A percentile compares a stretch with the other conserved stretches of the same genome.
Conservation (phyloP, 2,888 invertebrate genomes). For the Osmoderma eremita region DNA sequence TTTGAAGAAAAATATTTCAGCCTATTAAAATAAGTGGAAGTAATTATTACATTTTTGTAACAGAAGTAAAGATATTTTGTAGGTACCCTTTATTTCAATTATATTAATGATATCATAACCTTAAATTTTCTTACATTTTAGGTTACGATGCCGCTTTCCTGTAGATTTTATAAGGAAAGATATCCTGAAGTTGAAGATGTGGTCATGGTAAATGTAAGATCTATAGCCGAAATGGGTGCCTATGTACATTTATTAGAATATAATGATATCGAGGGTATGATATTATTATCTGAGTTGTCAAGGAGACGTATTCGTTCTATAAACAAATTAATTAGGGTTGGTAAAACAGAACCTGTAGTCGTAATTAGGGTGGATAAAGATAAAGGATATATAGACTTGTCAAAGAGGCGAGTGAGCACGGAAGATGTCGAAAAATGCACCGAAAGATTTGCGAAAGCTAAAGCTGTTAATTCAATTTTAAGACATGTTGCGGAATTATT, state of each 20-base stretch:
- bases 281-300: conserved; percentile 96
- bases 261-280: conserved; percentile 99
- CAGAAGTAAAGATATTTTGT: background rate
- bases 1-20: conserved; percentile 2
- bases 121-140: conserved; percentile 33
- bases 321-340: conserved; percentile 98
- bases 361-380: conserved; percentile 99
- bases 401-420: conserved; percentile 96
- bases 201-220: conserved; percentile 98
- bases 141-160: conserved; percentile 85
- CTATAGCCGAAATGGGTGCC: conserved; percentile 99
- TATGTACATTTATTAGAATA: conserved; percentile 98
- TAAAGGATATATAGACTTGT: conserved; percentile 99
- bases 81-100: background rate
- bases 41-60: background rate
- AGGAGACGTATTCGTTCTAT: conserved; percentile 98
- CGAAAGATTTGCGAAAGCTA: conserved; percentile 97
- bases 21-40: background rate
- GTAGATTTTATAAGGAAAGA: conserved; percentile 96
- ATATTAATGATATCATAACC: conserved; percentile 19
- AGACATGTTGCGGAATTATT: conserved; percentile 96
- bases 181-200: conserved; percentile 99
- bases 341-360: conserved; percentile 98
- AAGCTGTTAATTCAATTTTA: conserved; percentile 97
- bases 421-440: conserved; percentile 99